Base-by-base conservation (phyloP, 2,797 vertebrate species). In the Sus cebifrons region DNA sequence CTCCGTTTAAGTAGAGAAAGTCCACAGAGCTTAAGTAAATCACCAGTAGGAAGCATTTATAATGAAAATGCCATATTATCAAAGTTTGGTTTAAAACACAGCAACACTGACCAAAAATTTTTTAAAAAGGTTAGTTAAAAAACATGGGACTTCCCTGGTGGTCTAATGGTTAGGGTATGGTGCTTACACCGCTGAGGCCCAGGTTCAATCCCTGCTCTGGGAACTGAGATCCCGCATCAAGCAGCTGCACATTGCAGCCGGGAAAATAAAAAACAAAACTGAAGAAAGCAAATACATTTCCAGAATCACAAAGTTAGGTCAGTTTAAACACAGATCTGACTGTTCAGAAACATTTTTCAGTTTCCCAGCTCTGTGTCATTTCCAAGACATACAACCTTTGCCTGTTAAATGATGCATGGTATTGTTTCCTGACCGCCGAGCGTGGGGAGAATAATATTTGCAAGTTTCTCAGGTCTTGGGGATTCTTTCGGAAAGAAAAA, bases 71-170 rank as follows among this genome's bases (percentile, higher is more conserved):
- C 2, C 3, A 0, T 62, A 67, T 85, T 85, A 75, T 71, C 64
- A 86, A 82, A 83, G 29, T 68, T 62, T 93, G 56, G 81, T 93
- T 91, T 91, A 93, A 94, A 86, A 92, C 27, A 65, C 2, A 64
- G 25, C 40, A 85, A 56, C 44, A 10, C 0, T 52, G 73, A 74
- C 40, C 32, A 64, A 78, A 52, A 36, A 6, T 15, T 68, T 73
- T 67, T 40, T 84, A 49, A 67, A 54, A 92, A 89, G 65, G 36
- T 89, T 74, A 74, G 94, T 65, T 62, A 15, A 15, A 56, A 56
- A 56, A 56, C 54, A 49, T 49, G 44, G 44, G 44, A 49, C 6
- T 49, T 49, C 44, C 44, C 44, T 49, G 44, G 44, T 49, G 44
- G 44, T 49, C 44, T 49, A 49, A 49, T 6, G 44, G 44, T 49